Evolutionary conservation across 2,888 invertebrate species (phyloP).

Genomic region (Scaptomyza parva): DNA sequence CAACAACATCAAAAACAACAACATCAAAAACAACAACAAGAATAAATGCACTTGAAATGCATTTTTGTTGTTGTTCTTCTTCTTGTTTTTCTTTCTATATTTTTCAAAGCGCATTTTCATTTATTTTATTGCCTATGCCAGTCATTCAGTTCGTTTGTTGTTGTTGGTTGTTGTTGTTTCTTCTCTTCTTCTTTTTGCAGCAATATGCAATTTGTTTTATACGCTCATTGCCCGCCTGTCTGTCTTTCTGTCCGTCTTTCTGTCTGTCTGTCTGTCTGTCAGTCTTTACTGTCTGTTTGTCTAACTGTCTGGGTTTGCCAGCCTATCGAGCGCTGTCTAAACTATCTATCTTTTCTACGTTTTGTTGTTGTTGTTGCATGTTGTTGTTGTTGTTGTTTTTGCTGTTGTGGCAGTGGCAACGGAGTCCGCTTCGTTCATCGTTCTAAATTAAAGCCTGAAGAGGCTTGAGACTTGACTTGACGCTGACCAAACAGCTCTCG

Average conservation of each 20-base stretch:
- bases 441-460: slow-evolving; percentile 70
- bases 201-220: slow-evolving; percentile 74
- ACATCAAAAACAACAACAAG: slow-evolving; percentile 11
- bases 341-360: slow-evolving; percentile 42
- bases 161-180: slow-evolving; percentile 17
- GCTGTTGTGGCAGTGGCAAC: slow-evolving; percentile 9
- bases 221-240: slow-evolving; percentile 64
- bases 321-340: slow-evolving; percentile 56
- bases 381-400: slow-evolving; percentile 6
- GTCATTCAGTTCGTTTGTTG: not conserved
- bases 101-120: slow-evolving; percentile 65
- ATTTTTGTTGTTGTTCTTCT: not conserved
- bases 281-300: slow-evolving; percentile 21
- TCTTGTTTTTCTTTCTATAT: slow-evolving; percentile 19
- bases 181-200: slow-evolving; percentile 48
- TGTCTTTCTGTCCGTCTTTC: slow-evolving; percentile 20
- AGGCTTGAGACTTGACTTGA: slow-evolving; percentile 44
- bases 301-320: slow-evolving; percentile 19
- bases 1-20: slow-evolving; percentile 18
- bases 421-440: slow-evolving; percentile 43
- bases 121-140: slow-evolving; percentile 63
- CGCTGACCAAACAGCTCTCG: slow-evolving; percentile 56
- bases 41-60: slow-evolving; percentile 67
- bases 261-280: slow-evolving; percentile 6
- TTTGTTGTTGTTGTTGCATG: slow-evolving; percentile 8